These are phyloP conservation scores for Litoditis marina DNA, from an alignment of 2,888 invertebrate genomes.

Conservation along the genomic window DNA sequence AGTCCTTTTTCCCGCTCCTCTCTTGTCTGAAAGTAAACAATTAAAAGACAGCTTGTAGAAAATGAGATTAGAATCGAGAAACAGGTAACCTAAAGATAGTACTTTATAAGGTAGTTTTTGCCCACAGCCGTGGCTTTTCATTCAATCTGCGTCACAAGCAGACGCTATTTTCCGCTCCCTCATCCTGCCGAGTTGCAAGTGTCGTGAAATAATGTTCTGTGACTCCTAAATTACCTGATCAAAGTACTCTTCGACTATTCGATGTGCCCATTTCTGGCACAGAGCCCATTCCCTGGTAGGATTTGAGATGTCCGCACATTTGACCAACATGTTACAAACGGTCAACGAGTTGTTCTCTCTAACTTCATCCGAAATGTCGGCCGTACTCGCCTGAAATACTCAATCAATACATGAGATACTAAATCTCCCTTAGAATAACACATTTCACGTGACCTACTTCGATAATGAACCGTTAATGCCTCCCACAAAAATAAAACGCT, in stretches of 20 bases:
- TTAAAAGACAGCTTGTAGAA: neutral
- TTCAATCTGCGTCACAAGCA: too few species aligned
- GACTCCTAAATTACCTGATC: slow-evolving; percentile 69
- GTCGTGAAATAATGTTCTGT: neutral
- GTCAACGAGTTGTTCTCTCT: slow-evolving; percentile 56
- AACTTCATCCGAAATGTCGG: slow-evolving; percentile 43
- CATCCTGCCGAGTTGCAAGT: too few species aligned
- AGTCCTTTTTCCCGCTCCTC: slow-evolving; percentile 84
- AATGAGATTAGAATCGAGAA: neutral
- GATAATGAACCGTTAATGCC: too few species aligned
- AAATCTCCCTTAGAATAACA: too few species aligned
- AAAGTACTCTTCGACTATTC: slow-evolving; percentile 96
- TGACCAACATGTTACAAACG: slow-evolving; percentile 79
- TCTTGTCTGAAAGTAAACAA: slow-evolving; percentile 82
- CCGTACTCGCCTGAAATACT: slow-evolving; percentile 19
- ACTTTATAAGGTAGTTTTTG: too few species aligned
- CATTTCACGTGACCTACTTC: too few species aligned
- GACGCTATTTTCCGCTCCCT: too few species aligned
- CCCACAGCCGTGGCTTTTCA: too few species aligned
- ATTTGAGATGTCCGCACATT: slow-evolving; percentile 86
- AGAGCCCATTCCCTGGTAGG: slow-evolving; percentile 80
- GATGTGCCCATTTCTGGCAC: slow-evolving; percentile 80
- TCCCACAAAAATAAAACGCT: too few species aligned
- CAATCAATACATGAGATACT: too few species aligned
- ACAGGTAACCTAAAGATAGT: too few species aligned